Conservation (phyloP, 2,888 invertebrate species). For the Drosophila basisetae region DNA sequence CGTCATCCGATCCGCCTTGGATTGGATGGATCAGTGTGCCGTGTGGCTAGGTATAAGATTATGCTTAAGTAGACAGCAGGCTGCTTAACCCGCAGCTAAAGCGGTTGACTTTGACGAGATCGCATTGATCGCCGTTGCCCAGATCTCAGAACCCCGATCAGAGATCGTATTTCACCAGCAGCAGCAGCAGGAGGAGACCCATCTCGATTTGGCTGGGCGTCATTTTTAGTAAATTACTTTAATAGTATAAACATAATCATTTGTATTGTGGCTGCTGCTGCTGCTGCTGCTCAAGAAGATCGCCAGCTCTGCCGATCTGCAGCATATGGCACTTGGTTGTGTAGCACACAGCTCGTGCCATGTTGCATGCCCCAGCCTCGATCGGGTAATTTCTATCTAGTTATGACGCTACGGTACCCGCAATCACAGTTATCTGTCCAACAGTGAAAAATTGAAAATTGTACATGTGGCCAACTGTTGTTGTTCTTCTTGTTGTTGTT, state of each 20-base stretch:
- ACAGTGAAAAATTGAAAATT: conserved; percentile 81
- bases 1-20: conserved; percentile 26
- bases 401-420: conserved; percentile 63
- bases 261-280: conserved; percentile 76
- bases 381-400: conserved; percentile 72
- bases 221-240: conserved; percentile 83
- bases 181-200: conserved; percentile 44
- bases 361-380: conserved; percentile 16
- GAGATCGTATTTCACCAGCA: conserved; percentile 30
- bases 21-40: conserved; percentile 45
- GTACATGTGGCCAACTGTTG: conserved; percentile 56
- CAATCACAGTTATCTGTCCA: conserved; percentile 77
- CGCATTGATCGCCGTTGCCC: conserved; percentile 25
- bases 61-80: conserved; percentile 82
- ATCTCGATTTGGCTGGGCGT: conserved; percentile 75
- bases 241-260: conserved; percentile 84
- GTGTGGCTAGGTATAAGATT: conserved; percentile 73
- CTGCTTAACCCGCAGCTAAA: conserved; percentile 83
- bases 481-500: conserved; percentile 8
- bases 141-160: conserved; percentile 29
- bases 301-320: conserved; percentile 8
- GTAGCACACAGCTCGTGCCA: conserved; percentile 57
- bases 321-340: conserved; percentile 55
- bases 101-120: conserved; percentile 70
- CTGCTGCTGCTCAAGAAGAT: conserved; percentile 60